phyloP scores from a whole-genome alignment of 64 coral and sea anemone species.

The Astreopora myriophthalma region DNA sequence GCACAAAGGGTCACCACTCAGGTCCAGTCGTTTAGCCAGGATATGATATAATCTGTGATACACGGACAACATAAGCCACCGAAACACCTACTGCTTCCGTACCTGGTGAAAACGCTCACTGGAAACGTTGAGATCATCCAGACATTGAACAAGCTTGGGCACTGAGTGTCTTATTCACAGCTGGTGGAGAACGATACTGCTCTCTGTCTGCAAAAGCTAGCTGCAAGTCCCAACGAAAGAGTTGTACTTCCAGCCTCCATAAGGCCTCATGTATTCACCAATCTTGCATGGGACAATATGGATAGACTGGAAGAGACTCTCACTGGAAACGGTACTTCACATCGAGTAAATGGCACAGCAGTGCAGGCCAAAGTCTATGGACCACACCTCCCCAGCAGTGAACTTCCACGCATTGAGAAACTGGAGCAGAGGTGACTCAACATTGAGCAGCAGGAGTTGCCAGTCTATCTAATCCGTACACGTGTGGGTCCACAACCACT shows the following conservation, averaged over 20 bases:
- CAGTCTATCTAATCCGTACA: constrained; percentile 30
- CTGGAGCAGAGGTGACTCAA: not conserved
- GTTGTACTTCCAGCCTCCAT: constrained; percentile 49
- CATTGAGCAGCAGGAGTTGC: not conserved
- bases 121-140: constrained; percentile 36
- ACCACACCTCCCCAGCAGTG: constrained; percentile 37
- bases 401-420: not conserved
- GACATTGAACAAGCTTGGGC: constrained; percentile 51
- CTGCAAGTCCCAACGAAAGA: constrained; percentile 1
- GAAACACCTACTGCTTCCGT: constrained; percentile 49
- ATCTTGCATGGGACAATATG: constrained; percentile 45
- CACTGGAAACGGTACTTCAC: constrained; percentile 10
- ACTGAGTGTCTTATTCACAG: constrained; percentile 52
- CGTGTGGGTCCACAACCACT: constrained; percentile 46
- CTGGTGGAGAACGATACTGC: constrained; percentile 55
- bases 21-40: constrained; percentile 58
- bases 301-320: constrained; percentile 24
- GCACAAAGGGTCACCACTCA: constrained; percentile 18
- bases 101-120: constrained; percentile 39
- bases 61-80: constrained; percentile 42
- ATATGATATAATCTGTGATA: constrained; percentile 54
- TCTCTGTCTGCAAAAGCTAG: constrained; percentile 44
- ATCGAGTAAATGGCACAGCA: constrained; percentile 41
- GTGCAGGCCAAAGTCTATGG: constrained; percentile 55
- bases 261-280: constrained; percentile 55